Evolutionary conservation across 2,797 vertebrate genomes (phyloP), one percentile per base, ranked within the genome.

Genomic region (Heterohyrax brucei): DNA sequence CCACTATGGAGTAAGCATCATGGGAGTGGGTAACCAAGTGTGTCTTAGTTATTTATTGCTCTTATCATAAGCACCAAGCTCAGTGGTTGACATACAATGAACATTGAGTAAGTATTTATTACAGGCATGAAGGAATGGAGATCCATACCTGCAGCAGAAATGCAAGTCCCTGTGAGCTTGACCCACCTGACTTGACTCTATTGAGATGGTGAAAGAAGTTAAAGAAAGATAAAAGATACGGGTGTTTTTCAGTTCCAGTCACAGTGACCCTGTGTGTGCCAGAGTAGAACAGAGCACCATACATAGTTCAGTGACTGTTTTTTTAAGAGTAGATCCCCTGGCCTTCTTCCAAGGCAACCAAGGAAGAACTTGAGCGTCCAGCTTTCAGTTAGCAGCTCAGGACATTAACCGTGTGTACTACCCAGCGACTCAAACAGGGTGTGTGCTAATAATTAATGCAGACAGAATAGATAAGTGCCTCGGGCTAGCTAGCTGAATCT

Each of bases 61-160:
- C 68, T 7, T 21, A 1, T 84, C 28, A 3, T 24, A 73, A n/a
- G 50, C 28, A 72, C 59, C 81, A 68, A 85, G 53, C 22, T 2
- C 30, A 44, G 30, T 28, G 16, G 66, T 62, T 84, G 77, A 50
- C 85, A 33, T 61, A n/a, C 56, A 76, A 59, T 64, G 24, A 78
- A 48, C 50, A 26, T 59, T 64, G 53, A 50, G 92, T 81, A 92
- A 87, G 73, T 94, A 82, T 82, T 95, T 87, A 62, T 14, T n/a
- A 72, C 7, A 14, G 87, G 16, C 81, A 30, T 68, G 46, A 84
- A 80, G 53, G 64, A 93, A 33, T 78, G 24, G 30, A 91, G 33
- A 8, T 33, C 61, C 44, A 50, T 10, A n/a, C 16, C 44, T 82
- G 59, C 28, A 83, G 18, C 33, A 50, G 84, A 90, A 86, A 24